Conservation (phyloP, 2,113 vertebrate genomes). For the Carassius gibelio region DNA sequence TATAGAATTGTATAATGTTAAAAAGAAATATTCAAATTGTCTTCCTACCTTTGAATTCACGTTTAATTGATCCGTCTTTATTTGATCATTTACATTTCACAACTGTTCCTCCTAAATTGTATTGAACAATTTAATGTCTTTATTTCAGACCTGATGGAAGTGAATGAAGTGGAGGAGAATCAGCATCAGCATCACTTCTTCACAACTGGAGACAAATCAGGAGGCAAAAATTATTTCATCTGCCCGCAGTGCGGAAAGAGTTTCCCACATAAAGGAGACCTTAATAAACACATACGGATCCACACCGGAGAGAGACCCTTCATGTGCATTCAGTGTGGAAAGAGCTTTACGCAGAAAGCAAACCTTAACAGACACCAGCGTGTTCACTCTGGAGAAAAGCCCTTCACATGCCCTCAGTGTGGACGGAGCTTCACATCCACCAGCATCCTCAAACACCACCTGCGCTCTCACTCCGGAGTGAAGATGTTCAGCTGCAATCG, state of each 20-base stretch:
- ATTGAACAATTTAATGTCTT: neutral
- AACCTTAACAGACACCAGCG: neutral
- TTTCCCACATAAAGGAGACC: neutral
- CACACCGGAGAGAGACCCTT: neutral
- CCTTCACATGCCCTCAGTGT: neutral
- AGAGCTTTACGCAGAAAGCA: neutral
- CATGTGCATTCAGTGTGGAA: neutral
- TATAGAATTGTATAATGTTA: neutral
- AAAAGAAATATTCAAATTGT: neutral
- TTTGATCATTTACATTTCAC: neutral
- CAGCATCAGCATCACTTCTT: neutral
- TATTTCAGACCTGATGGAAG: neutral
- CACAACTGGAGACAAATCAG: slow-evolving; percentile 5
- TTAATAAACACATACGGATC: neutral
- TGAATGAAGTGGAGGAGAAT: neutral
- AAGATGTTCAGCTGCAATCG: neutral
- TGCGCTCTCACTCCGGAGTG: neutral
- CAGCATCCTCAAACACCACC: neutral
- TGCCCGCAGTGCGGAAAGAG: neutral
- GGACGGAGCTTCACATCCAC: neutral
- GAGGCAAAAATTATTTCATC: slow-evolving; percentile 9
- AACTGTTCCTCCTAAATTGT: neutral
- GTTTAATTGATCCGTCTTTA: neutral
- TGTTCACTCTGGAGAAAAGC: neutral
- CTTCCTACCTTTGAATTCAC: neutral